Conservation (phyloP, 1,140 invertebrate genomes). For the Gonatopus flavifemur region DNA sequence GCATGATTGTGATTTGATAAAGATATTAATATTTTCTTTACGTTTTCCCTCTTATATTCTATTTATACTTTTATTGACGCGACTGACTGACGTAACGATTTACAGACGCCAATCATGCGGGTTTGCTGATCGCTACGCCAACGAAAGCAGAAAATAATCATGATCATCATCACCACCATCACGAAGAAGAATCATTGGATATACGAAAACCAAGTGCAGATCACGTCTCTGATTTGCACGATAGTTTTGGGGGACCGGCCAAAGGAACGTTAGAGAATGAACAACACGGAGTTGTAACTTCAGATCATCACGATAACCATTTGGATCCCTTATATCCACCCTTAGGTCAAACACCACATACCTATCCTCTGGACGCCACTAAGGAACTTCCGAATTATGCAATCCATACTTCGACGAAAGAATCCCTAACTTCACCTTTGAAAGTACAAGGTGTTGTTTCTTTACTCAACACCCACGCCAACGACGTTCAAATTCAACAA, state of each 20-base stretch:
- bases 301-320: background rate
- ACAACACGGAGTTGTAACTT: background rate
- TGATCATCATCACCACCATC: constrained; percentile 13
- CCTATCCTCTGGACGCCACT: no score
- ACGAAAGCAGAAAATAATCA: constrained; percentile 15
- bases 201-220: background rate
- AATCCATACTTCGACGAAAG: no score
- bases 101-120: constrained; percentile 40
- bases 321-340: background rate
- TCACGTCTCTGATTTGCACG: constrained; percentile 25
- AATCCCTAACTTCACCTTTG: no score
- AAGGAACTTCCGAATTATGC: no score
- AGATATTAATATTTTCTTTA: no score
- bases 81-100: constrained; percentile 50
- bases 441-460: no score
- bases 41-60: no score
- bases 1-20: no score
- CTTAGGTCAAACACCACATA: background rate
- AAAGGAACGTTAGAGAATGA: no score
- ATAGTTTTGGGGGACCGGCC: constrained; percentile 34
- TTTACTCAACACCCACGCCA: no score
- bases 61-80: constrained; percentile 16
- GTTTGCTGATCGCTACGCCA: constrained; percentile 35
- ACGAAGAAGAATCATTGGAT: constrained; percentile 1
- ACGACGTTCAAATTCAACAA: constrained; percentile 7